Base-by-base conservation (phyloP, 2,888 invertebrate species). In the Dynastes maya region DNA sequence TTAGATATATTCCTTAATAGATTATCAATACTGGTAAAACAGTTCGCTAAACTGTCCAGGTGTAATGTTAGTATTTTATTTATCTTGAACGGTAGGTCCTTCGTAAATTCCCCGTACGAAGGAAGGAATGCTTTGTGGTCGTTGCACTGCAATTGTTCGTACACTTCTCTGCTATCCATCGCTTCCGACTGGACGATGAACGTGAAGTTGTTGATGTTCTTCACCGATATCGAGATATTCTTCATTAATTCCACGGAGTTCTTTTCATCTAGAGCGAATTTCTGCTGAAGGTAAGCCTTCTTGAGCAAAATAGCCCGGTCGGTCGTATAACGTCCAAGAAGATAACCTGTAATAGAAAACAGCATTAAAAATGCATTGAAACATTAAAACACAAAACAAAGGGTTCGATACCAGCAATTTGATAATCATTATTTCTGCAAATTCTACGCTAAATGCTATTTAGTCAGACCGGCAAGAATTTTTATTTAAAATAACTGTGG, bases 261-360 rank as follows among this genome's bases (percentile, higher is more conserved):
- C 45, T 81, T 83, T 16, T 87, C 85, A 78, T 89, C 83, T 16
- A 67, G 51, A 11, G 77, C 77, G n/a, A 80, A 80, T 32, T 77
- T 78, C 86, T 89, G 89, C 77, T 80, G 86, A 82, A 79, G 84
- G 68, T 76, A 86, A 81, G 71, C 80, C 83, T 83, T 84, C 85
- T 84, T 87, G 84, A 80, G 85, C 40, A 87, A 84, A 2, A 87
- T 76, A 1, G 88, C 86, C 51, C 88, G 85, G 72, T 90, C 88
- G 2, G 89, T 85, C 0, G 89, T 88, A 77, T 89, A 89, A 53
- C 89, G 87, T 5, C 90, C 90, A 61, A 90, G 83, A 27, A 90
- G 82, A 82, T 90, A 90, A 11, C 90, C 88, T 88, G 80, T 76
- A 86, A 85, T 63, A 76, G 78, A 64, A 77, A 58, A 77, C 70